phyloP scores from a whole-genome alignment of 2,888 invertebrate species.

The Drosophila longiperda region DNA sequence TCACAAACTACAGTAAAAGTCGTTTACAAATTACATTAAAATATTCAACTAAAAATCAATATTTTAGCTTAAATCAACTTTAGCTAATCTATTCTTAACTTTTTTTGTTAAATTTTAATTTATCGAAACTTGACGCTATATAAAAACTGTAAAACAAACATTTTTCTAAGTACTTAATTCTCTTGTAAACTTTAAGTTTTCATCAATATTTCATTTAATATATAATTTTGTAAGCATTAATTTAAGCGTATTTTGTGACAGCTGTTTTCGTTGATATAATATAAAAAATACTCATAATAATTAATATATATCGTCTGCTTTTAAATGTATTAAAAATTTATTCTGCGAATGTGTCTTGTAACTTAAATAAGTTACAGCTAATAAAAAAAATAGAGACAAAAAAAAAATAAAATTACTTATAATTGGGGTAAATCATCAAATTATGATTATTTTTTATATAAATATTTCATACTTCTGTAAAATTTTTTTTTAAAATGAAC shows the following conservation, averaged over 20 bases:
- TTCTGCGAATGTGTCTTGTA: too few relatives aligned
- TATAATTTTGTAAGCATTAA: too few relatives aligned
- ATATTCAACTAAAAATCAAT: neutral
- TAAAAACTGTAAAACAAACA: too few relatives aligned
- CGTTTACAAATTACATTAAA: neutral
- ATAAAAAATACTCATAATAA: neutral
- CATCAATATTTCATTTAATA: neutral
- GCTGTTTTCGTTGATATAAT: neutral
- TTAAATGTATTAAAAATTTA: neutral
- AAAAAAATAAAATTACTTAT: too few relatives aligned
- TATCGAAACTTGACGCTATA: neutral
- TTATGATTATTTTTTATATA: neutral
- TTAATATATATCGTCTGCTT: fast-evolving
- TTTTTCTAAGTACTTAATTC: neutral
- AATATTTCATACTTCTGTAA: neutral
- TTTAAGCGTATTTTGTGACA: neutral
- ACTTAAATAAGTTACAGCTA: too few relatives aligned
- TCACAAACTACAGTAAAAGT: slow-evolving; percentile 56
- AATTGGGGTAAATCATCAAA: too few relatives aligned
- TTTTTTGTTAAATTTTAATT: neutral
- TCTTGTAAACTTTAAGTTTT: neutral
- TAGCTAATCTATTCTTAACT: neutral
- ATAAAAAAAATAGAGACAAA: too few relatives aligned
- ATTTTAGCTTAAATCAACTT: neutral
- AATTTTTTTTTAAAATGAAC: neutral